Evolutionary conservation across 2,797 vertebrate genomes (phyloP).

Genomic region (Natrix natrix): DNA sequence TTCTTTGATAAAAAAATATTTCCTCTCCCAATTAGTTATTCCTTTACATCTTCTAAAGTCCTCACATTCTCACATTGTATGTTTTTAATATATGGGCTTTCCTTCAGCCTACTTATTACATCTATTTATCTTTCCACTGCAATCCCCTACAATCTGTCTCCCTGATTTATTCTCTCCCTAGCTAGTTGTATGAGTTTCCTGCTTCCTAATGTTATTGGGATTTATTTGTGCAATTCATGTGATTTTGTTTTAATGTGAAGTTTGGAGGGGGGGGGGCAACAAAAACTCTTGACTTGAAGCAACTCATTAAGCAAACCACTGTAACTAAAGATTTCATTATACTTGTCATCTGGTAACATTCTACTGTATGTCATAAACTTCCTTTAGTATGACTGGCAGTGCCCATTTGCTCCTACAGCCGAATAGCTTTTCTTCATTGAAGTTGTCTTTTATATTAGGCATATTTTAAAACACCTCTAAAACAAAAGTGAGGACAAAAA

Average conservation of each 20-base stretch:
- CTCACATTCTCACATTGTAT: constrained; percentile 29
- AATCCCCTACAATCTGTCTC: constrained; percentile 49
- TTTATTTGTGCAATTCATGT: constrained; percentile 52
- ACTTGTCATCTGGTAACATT: constrained; percentile 16
- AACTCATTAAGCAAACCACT: not conserved
- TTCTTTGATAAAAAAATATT: not conserved
- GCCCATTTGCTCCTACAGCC: not conserved
- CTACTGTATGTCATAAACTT: not conserved
- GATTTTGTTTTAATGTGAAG: constrained; percentile 42
- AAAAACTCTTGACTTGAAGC: not conserved
- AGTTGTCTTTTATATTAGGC: not conserved
- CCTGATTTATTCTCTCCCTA: constrained; percentile 56
- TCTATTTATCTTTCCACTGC: constrained; percentile 60
- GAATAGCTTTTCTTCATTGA: not conserved
- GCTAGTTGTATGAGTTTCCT: constrained; percentile 42
- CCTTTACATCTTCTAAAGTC: constrained; percentile 42
- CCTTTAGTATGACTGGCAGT: not conserved
- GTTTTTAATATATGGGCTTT: constrained; percentile 63
- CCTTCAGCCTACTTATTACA: constrained; percentile 60
- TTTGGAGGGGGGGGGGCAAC: not conserved
- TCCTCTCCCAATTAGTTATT: constrained; percentile 9
- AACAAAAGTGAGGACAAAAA: not conserved
- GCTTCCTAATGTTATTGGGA: constrained; percentile 47
- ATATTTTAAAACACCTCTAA: not conserved
- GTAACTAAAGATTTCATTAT: not conserved